These are phyloP conservation scores for Odontocolon sp. DNA, from an alignment of 2,888 invertebrate genomes.

Conservation along the genomic window DNA sequence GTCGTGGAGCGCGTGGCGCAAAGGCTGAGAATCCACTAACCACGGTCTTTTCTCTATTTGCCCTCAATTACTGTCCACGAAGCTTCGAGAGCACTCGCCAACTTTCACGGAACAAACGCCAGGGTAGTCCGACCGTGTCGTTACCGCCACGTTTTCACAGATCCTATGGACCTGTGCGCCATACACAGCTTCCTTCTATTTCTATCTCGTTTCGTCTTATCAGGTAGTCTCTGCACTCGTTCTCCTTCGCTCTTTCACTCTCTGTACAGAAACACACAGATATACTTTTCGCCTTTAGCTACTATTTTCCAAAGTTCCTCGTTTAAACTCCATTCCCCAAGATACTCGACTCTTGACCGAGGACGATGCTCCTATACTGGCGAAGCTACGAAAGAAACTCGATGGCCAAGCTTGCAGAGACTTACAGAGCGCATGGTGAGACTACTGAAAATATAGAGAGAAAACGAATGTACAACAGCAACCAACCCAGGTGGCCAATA, in stretches of 20 bases:
- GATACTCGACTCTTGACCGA: conserved; percentile 16
- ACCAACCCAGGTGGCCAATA: too few species aligned
- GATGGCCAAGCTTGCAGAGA: conserved; percentile 16
- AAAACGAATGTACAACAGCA: too few species aligned
- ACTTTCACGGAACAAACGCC: conserved; percentile 64
- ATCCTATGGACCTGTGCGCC: conserved; percentile 26
- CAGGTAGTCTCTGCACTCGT: not conserved
- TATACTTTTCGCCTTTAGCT: conserved; percentile 26
- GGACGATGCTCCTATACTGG: not conserved
- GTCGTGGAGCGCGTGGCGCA: conserved; percentile 48
- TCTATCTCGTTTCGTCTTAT: not conserved
- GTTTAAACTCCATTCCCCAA: conserved; percentile 43
- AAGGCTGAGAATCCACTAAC: conserved; percentile 17
- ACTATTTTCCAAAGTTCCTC: conserved; percentile 46
- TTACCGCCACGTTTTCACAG: conserved; percentile 45
- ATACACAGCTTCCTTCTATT: not conserved
- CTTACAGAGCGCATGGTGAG: too few species aligned
- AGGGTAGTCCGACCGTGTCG: conserved; percentile 46
- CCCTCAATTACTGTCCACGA: conserved; percentile 69
- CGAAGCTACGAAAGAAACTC: conserved; percentile 25
- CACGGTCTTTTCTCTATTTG: conserved; percentile 70
- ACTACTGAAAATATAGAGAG: too few species aligned
- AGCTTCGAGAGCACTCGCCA: conserved; percentile 57
- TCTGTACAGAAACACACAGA: not conserved
- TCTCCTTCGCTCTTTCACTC: not conserved